Base-by-base conservation (phyloP, 2,797 vertebrate species). In the Zalophus californianus region DNA sequence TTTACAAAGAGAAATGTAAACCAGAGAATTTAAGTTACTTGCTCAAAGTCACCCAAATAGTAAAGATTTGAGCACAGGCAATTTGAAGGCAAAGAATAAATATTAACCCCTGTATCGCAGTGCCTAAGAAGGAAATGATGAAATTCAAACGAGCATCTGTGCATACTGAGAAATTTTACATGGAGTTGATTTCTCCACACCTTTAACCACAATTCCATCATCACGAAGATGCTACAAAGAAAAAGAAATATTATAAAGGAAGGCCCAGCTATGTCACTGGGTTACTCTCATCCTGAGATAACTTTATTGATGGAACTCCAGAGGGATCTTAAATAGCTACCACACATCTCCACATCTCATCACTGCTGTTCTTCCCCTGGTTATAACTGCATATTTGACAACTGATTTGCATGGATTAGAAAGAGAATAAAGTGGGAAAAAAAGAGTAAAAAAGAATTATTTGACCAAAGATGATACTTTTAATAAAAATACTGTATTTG, bases 1-100 rank as follows among this genome's bases (percentile, higher is more conserved):
- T 92, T 95, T 80, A 79, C 27, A 88, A 88, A 87, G 75, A 92
- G 64, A 88, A 94, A 93, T 64, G 32, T 72, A 95, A 97, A 83
- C 7, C 6, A 56, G 0, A 88, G 29, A 85, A 86, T 90, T 62
- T 95, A 91, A 91, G 68, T 85, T 54, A 92, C 25, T 92, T 77
- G 21, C 16, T 96, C 68, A 96, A 54, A 14, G 10, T 91, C 58
- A 94, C 41, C 9, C 29, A 75, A 64, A 7, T 35, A 91, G 25
- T 91, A 60, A 83, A 41, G 3, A 79, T 91, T 68, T 84, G 38
- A 52, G 52, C 50, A 11, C 29, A 91, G 35, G 27, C 32, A 64
- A 64, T 91, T 64, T 94, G 52, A 92, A 90, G 11, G 18, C 4
- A 52, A n/a, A 89, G 18, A 83, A 4, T 72, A 95, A 88, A 20